phyloP scores from a whole-genome alignment of 2,113 vertebrate species.

The Pithys albifrons region DNA sequence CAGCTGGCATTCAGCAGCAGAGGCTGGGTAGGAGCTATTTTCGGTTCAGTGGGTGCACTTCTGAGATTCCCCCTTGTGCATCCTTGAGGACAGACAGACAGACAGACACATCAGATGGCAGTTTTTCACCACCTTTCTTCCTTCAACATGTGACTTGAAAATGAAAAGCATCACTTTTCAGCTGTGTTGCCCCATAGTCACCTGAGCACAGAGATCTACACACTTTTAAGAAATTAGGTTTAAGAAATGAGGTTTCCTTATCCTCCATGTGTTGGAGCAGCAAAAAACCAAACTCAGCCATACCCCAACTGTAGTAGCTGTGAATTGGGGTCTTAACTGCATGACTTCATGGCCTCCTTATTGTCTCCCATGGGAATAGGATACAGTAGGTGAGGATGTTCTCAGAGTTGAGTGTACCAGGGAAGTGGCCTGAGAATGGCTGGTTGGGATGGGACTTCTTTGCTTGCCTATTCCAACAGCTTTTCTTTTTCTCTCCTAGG shows the following conservation, averaged over 20 bases:
- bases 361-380: not conserved
- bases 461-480: not conserved
- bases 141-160: not conserved
- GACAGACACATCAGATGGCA: not conserved
- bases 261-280: not conserved
- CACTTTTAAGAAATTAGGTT: not conserved
- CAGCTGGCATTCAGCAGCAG: not conserved
- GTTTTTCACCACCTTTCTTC: not conserved
- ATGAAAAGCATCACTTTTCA: not conserved
- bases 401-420: not conserved
- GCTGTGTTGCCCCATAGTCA: not conserved
- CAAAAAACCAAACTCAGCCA: not conserved
- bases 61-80: not conserved
- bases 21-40: not conserved
- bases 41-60: not conserved
- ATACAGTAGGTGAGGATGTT: not conserved
- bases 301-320: not conserved
- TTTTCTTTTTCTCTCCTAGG: slow-evolving; percentile 73
- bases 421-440: not conserved
- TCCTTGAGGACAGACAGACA: not conserved
- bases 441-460: not conserved
- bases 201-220: not conserved
- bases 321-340: not conserved
- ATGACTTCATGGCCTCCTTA: not conserved
- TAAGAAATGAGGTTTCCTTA: not conserved